Conservation (phyloP, 2,888 invertebrate genomes). For the Crioceris asparagi region DNA sequence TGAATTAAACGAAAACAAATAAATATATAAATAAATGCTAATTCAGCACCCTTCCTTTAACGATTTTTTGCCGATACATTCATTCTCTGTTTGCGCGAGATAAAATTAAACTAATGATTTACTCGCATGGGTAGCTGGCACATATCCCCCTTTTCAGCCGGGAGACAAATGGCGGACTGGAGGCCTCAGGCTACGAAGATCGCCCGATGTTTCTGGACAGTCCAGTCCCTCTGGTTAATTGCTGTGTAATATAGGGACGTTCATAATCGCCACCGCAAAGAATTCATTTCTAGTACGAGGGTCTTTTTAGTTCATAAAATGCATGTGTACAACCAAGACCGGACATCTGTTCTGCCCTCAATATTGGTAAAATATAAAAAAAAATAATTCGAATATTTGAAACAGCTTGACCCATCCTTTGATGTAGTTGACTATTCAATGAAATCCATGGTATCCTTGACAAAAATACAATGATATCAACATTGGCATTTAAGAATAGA, state of each 20-base stretch:
- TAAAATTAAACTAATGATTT: constrained; percentile 30
- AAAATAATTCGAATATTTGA: too few relatives aligned
- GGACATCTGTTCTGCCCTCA: constrained; percentile 14
- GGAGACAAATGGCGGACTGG: constrained; percentile 23
- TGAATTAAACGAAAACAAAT: too few relatives aligned
- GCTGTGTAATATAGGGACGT: constrained; percentile 35
- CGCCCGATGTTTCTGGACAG: constrained; percentile 27
- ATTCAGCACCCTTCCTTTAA: constrained; percentile 24
- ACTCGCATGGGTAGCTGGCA: constrained; percentile 20
- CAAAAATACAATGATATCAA: too few relatives aligned
- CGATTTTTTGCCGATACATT: constrained; percentile 22
- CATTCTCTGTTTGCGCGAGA: constrained; percentile 27
- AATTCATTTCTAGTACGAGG: constrained; percentile 30
- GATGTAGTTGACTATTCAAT: too few relatives aligned
- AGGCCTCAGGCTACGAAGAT: constrained; percentile 20
- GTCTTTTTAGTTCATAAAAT: constrained; percentile 28
- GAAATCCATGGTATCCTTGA: too few relatives aligned
- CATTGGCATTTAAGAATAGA: too few relatives aligned
- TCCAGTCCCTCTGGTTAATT: constrained; percentile 35
- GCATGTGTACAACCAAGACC: constrained; percentile 22
- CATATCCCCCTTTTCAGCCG: constrained; percentile 11
- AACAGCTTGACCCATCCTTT: too few relatives aligned
- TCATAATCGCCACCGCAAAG: constrained; percentile 34
- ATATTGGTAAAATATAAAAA: too few relatives aligned
- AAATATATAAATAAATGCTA: constrained; percentile 23